Evolutionary conservation across 2,888 invertebrate genomes (phyloP).

Genomic region (Orthosia gothica): DNA sequence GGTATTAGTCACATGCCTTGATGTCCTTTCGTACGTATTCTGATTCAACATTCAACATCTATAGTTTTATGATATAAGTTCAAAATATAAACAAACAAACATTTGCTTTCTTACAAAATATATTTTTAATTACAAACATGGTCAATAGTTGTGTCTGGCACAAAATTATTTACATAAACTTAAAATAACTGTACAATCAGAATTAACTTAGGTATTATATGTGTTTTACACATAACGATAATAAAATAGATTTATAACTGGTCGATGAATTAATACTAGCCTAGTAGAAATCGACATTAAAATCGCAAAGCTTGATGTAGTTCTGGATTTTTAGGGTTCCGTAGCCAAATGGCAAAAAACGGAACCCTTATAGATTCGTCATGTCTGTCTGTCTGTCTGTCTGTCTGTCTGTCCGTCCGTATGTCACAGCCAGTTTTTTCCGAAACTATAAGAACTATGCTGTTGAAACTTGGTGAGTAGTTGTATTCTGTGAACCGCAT

Average conservation of each 20-base stretch:
- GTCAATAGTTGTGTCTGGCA: conserved; percentile 70
- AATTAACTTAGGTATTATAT: conserved; percentile 61
- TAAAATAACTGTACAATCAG: conserved; percentile 59
- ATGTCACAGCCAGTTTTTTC: too few species aligned
- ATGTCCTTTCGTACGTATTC: background rate
- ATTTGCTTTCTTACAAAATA: conserved; percentile 56
- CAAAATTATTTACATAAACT: conserved; percentile 61
- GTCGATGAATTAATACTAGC: conserved; percentile 18
- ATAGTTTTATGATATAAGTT: background rate
- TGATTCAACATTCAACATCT: background rate
- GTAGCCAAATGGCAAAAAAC: too few species aligned
- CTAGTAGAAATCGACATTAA: too few species aligned
- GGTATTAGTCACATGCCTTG: too few species aligned
- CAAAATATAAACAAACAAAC: conserved; percentile 56
- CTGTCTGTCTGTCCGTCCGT: too few species aligned
- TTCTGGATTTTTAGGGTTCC: too few species aligned
- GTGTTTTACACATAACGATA: conserved; percentile 76
- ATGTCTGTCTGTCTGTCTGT: too few species aligned
- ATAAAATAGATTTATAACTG: conserved; percentile 56
- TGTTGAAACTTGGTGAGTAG: too few species aligned
- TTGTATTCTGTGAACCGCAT: too few species aligned
- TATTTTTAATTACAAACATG: conserved; percentile 48
- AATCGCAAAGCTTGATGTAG: too few species aligned
- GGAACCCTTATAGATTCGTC: too few species aligned
- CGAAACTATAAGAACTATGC: too few species aligned